Evolutionary conservation across 2,797 vertebrate genomes (phyloP).

Genomic region (Lagocephalus sceleratus): DNA sequence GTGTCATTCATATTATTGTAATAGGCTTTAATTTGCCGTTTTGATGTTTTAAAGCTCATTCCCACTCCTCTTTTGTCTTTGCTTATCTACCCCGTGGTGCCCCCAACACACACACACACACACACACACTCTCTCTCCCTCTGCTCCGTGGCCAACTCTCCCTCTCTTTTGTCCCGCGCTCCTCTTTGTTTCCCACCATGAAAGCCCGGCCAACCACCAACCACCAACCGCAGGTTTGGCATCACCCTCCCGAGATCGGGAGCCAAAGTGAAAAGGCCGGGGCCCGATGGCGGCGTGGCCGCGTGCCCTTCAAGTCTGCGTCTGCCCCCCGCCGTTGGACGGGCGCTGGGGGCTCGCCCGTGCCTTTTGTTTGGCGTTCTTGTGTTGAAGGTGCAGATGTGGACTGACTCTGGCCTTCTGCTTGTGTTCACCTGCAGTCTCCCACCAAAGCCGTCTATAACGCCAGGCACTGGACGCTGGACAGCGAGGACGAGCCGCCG

Average conservation of each 20-base stretch:
- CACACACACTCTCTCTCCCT: conserved; percentile 7
- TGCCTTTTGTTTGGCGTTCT: background rate
- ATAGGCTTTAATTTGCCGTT: conserved; percentile 48
- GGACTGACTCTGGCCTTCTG: background rate
- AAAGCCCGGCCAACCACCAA: conserved; percentile 45
- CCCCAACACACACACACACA: background rate
- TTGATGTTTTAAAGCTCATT: conserved; percentile 54
- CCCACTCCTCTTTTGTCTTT: conserved; percentile 54
- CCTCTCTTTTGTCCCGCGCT: conserved; percentile 8
- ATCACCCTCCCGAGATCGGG: conserved; percentile 18
- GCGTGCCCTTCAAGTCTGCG: conserved; percentile 15
- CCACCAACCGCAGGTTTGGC: conserved; percentile 59
- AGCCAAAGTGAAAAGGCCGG: conserved; percentile 27
- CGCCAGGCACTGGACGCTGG: conserved; percentile 86
- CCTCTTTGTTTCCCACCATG: conserved; percentile 42
- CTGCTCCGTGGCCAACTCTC: conserved; percentile 28
- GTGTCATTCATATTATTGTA: conserved; percentile 44
- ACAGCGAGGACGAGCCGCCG: conserved; percentile 56
- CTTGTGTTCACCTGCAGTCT: conserved; percentile 70
- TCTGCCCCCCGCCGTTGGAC: conserved; percentile 53
- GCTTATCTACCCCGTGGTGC: conserved; percentile 57
- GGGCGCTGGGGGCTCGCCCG: conserved; percentile 26
- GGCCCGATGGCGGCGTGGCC: conserved; percentile 6
- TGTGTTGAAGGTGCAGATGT: no score
- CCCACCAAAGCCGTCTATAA: conserved; percentile 94